Percentiles rank a stretch among this genome's conserved stretches.
Conservation (phyloP, 2,113 vertebrate genomes). For the Vidua chalybeata region DNA sequence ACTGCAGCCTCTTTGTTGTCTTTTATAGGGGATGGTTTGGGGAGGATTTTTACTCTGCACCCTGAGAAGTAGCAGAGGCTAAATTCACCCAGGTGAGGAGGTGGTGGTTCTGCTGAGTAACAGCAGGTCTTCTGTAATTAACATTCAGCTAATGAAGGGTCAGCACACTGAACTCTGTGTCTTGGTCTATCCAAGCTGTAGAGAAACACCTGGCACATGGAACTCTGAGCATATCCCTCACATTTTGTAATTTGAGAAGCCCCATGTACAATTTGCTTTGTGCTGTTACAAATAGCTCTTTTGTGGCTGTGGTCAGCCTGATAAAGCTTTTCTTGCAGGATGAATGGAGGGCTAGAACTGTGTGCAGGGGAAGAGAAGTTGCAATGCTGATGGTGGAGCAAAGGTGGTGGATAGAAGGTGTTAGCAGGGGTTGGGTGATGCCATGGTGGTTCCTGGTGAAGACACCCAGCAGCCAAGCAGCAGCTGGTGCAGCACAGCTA, state of each 20-base stretch:
- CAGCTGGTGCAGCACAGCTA: background rate
- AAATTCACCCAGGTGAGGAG: background rate
- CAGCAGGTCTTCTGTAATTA: background rate
- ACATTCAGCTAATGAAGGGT: background rate
- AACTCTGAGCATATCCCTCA: background rate
- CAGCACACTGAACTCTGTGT: background rate
- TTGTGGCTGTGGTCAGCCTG: background rate
- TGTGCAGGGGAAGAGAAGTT: background rate
- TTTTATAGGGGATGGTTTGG: background rate
- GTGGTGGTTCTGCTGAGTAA: background rate
- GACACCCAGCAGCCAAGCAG: rapidly evolving
- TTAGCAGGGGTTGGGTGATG: background rate
- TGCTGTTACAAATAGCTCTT: background rate
- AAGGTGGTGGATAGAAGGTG: rapidly evolving
- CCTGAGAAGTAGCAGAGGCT: background rate
- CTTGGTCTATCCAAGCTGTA: background rate
- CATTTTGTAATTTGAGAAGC: background rate
- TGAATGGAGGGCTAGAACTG: background rate
- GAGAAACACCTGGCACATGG: background rate
- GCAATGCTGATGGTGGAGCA: background rate
- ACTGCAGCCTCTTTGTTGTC: background rate
- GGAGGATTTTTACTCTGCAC: background rate
- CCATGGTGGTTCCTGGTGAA: background rate
- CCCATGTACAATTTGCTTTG: rapidly evolving
- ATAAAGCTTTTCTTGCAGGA: background rate